Percentiles rank a stretch among this genome's conserved stretches.
Conservation (phyloP, 2,113 vertebrate species). For the Platysteira castanea region DNA sequence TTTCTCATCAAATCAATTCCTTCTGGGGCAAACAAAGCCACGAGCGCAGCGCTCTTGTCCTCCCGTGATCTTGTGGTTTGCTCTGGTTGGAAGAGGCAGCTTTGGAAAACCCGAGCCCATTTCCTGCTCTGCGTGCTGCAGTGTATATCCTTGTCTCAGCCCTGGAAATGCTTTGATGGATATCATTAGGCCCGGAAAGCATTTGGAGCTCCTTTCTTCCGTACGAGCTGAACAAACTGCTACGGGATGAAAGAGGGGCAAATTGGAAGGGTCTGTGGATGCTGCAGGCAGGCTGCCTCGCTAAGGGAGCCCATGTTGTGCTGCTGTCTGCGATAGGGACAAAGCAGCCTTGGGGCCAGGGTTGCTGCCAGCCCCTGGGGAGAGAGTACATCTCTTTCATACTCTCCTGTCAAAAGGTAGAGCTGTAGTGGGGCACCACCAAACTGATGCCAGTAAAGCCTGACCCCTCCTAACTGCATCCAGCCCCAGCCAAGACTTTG, state of each 20-base stretch:
- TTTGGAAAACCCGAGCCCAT: constrained; percentile 36
- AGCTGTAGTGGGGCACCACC: background rate
- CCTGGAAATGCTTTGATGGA: constrained; percentile 72
- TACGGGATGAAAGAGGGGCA: constrained; percentile 47
- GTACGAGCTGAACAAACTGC: constrained; percentile 23
- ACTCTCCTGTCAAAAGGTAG: background rate
- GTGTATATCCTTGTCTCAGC: constrained; percentile 41
- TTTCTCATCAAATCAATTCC: constrained; percentile 65
- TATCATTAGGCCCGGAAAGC: constrained; percentile 71
- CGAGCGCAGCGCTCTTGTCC: background rate
- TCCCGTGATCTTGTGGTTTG: constrained; percentile 52
- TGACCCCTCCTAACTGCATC: background rate
- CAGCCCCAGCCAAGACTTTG: background rate
- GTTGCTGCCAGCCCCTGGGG: background rate
- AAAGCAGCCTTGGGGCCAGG: background rate
- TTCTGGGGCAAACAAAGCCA: constrained; percentile 59
- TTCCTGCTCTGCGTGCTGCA: constrained; percentile 55
- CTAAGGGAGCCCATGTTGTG: background rate
- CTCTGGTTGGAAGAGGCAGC: constrained; percentile 36
- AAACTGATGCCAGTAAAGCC: background rate
- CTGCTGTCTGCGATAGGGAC: background rate
- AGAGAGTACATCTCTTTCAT: background rate
- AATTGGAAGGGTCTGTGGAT: constrained; percentile 46
- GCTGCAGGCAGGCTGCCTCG: background rate
- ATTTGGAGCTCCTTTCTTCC: constrained; percentile 63